Conservation (phyloP, 2,888 invertebrate genomes). For the Ectemnius cavifrons region DNA sequence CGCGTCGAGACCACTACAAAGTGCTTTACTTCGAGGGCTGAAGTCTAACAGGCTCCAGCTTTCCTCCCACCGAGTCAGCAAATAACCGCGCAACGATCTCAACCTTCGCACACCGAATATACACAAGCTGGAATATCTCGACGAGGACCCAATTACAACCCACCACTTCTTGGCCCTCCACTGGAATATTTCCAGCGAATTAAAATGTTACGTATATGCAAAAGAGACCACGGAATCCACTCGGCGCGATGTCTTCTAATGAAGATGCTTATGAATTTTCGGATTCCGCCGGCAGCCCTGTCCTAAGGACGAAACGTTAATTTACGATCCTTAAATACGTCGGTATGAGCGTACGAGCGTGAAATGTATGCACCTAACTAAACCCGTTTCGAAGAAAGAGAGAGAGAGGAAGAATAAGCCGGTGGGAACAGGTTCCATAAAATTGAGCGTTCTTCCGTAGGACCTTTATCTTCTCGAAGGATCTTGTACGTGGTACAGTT, state of each 20-base stretch:
- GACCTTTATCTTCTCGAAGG: slow-evolving; percentile 52
- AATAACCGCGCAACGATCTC: neutral
- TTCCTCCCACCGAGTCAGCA: neutral
- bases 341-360: slow-evolving; percentile 63
- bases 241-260: slow-evolving; percentile 49
- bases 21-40: slow-evolving; percentile 5
- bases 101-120: neutral
- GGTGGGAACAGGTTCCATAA: slow-evolving; percentile 75
- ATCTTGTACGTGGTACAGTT: slow-evolving; percentile 45
- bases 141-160: too few species aligned
- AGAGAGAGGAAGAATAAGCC: neutral
- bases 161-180: too few species aligned
- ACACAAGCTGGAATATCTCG: neutral
- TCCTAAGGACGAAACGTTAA: slow-evolving; percentile 63
- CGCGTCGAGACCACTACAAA: slow-evolving; percentile 9
- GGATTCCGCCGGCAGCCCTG: slow-evolving; percentile 52
- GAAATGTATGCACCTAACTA: slow-evolving; percentile 67
- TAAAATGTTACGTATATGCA: too few species aligned
- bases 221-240: too few species aligned
- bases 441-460: slow-evolving; percentile 70
- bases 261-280: slow-evolving; percentile 70
- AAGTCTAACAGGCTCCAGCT: slow-evolving; percentile 4
- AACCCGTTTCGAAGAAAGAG: slow-evolving; percentile 64
- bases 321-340: slow-evolving; percentile 71
- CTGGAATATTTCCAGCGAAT: too few species aligned